Conservation (phyloP, 2,888 invertebrate genomes). For the Tenthredo scrophulariae region DNA sequence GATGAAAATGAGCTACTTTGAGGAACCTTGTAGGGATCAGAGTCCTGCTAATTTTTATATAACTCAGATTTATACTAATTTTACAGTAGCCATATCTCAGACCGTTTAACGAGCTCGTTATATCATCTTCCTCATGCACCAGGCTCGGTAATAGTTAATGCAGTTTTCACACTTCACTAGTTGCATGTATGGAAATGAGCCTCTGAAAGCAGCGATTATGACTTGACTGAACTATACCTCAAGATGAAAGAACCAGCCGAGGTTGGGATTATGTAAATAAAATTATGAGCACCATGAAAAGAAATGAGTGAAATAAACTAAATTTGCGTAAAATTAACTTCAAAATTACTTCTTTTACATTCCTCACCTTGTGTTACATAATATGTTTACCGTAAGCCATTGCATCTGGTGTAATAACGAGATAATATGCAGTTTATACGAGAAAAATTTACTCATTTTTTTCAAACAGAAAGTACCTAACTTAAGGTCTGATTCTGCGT, state of each 20-base stretch:
- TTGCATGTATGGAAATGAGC: not conserved
- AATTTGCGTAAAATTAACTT: not conserved
- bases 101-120: not conserved
- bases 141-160: not conserved
- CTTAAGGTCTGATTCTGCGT: not conserved
- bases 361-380: not conserved
- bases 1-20: not conserved
- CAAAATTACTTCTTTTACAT: not conserved
- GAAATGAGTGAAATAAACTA: not conserved
- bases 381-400: not conserved
- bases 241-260: not conserved
- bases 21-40: not conserved
- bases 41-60: constrained; percentile 6
- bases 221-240: no score
- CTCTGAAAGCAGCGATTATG: not conserved
- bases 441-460: not conserved
- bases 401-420: not conserved
- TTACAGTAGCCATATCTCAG: not conserved
- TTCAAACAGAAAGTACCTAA: not conserved
- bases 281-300: not conserved
- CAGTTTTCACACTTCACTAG: not conserved
- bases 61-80: constrained; percentile 13
- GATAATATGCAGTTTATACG: not conserved
- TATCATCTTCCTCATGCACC: not conserved
- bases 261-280: not conserved